Percentiles rank a stretch among this genome's conserved stretches.
phyloP scores from a whole-genome alignment of 2,113 vertebrate species.

The Oceanodroma tethys region DNA sequence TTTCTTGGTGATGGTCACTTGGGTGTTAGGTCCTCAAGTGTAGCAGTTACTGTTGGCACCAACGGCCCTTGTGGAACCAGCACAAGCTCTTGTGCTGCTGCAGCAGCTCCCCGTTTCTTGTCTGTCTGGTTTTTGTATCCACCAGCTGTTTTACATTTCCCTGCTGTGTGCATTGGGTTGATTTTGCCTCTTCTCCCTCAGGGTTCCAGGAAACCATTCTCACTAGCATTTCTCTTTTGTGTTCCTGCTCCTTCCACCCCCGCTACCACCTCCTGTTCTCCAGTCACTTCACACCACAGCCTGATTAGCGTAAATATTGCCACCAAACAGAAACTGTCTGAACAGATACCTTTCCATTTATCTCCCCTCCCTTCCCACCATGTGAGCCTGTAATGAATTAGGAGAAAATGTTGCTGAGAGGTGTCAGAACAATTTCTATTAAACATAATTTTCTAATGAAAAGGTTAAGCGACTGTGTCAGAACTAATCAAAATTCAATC shows the following conservation, averaged over 20 bases:
- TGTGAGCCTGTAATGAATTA: constrained; percentile 40
- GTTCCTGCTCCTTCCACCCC: neutral
- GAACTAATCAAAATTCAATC: constrained; percentile 70
- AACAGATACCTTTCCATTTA: neutral
- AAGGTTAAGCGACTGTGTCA: constrained; percentile 69
- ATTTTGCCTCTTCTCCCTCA: neutral
- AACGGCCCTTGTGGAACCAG: neutral
- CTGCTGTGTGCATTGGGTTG: neutral
- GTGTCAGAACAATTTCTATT: constrained; percentile 79
- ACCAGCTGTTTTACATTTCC: neutral
- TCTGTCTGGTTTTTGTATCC: neutral
- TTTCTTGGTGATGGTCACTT: neutral
- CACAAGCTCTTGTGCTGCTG: neutral
- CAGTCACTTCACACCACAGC: neutral
- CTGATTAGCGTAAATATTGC: neutral
- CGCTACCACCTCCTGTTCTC: neutral
- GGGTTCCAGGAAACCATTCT: neutral
- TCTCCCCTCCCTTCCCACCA: neutral
- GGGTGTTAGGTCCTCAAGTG: neutral
- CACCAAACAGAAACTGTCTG: neutral
- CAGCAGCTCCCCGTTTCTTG: neutral
- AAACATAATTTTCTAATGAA: constrained; percentile 81
- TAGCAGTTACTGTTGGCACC: neutral
- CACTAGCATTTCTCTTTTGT: neutral
- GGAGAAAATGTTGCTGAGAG: constrained; percentile 65